Conservation (phyloP, 2,888 invertebrate genomes). For the Ceratothoa steindachneri region DNA sequence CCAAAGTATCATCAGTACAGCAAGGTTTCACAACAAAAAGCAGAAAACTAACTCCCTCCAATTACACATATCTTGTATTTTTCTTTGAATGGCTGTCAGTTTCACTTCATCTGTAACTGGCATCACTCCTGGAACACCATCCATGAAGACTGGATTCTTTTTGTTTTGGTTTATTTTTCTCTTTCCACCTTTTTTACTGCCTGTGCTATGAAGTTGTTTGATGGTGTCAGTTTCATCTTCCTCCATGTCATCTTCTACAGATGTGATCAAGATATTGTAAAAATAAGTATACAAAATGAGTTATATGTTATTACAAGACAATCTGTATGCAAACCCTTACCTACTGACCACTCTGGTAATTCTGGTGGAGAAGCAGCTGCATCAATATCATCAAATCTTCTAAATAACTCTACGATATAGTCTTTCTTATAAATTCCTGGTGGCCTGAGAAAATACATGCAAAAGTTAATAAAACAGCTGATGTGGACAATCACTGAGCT, state of each 20-base stretch:
- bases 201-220: no score
- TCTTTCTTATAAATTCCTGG: constrained; percentile 98
- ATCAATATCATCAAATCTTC: constrained; percentile 70
- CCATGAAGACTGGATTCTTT: constrained; percentile 75
- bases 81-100: constrained; percentile 66
- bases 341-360: constrained; percentile 78
- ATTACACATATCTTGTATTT: constrained; percentile 72
- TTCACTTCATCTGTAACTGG: constrained; percentile 64
- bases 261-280: no score
- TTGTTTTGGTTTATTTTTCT: constrained; percentile 56
- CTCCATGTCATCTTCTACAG: no score
- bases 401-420: constrained; percentile 82
- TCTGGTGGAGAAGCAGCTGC: constrained; percentile 63
- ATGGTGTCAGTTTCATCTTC: no score
- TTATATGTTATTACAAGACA: no score
- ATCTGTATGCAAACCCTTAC: constrained; percentile 26
- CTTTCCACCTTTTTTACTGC: constrained; percentile 51
- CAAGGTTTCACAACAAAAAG: no score
- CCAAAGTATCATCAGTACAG: no score
- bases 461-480: no score
- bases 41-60: constrained; percentile 65
- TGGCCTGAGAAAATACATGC: constrained; percentile 67
- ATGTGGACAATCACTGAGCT: no score
- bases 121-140: constrained; percentile 73
- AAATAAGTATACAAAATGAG: no score